Conservation (phyloP, 2,888 invertebrate genomes). For the Andrena praecox region DNA sequence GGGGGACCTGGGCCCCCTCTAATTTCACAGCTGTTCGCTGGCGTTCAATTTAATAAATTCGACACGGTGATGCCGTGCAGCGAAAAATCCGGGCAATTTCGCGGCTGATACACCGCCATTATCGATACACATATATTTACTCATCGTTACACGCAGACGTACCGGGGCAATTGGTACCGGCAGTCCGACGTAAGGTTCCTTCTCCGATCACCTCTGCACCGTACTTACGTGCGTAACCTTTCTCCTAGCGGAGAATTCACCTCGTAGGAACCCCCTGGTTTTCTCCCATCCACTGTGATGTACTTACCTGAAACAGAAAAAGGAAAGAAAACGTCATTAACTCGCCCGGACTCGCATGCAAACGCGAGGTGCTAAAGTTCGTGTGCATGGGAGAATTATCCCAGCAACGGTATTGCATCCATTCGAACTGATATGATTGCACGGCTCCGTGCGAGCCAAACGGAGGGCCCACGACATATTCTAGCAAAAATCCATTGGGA, state of each 20-base stretch:
- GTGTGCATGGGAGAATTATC: conserved; percentile 55
- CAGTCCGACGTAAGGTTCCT: conserved; percentile 33
- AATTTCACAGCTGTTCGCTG: conserved; percentile 18
- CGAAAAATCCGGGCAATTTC: conserved; percentile 46
- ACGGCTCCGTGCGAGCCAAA: conserved; percentile 6
- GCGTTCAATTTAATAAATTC: conserved; percentile 42
- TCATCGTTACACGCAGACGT: conserved; percentile 41
- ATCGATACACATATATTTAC: conserved; percentile 58
- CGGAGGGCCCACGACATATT: conserved; percentile 5
- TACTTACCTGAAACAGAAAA: conserved; percentile 77
- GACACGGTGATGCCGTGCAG: conserved; percentile 9
- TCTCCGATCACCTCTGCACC: conserved; percentile 56
- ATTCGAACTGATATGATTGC: conserved; percentile 6
- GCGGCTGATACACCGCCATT: conserved; percentile 39
- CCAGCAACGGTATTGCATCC: conserved; percentile 9
- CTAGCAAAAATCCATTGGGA: conserved; percentile 28
- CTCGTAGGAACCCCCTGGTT: conserved; percentile 13
- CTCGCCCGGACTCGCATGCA: conserved; percentile 36
- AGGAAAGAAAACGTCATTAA: conserved; percentile 68
- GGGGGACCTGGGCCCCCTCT: conserved; percentile 10
- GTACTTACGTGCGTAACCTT: conserved; percentile 62
- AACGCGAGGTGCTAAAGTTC: conserved; percentile 67
- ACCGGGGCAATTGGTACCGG: conserved; percentile 50
- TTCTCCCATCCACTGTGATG: conserved; percentile 36
- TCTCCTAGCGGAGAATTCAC: conserved; percentile 15